Conservation (phyloP, 2,113 vertebrate genomes). For the Hirundichthys speculiger region DNA sequence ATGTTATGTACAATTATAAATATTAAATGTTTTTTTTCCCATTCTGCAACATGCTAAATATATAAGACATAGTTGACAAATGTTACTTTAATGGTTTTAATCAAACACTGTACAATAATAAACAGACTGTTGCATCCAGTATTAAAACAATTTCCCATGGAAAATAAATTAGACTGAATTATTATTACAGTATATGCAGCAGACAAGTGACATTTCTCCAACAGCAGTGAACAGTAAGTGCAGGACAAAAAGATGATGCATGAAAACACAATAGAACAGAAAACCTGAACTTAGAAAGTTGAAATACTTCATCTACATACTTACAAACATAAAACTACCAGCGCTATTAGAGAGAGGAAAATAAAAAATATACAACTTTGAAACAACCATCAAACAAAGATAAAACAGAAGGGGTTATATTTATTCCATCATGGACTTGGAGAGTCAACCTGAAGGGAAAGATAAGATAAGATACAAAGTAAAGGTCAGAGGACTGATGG, state of each 20-base stretch:
- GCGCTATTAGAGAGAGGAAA: conserved; percentile 13
- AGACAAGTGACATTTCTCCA: conserved; percentile 11
- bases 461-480: background rate
- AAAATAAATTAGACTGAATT: conserved; percentile 70
- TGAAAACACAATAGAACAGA: conserved; percentile 17
- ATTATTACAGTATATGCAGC: background rate
- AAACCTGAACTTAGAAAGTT: conserved; percentile 15
- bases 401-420: conserved; percentile 7
- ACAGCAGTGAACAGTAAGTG: conserved; percentile 28
- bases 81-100: conserved; percentile 57
- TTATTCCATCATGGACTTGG: background rate
- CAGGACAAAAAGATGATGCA: conserved; percentile 31
- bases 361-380: conserved; percentile 42
- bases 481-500: no score
- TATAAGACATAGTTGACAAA: no score
- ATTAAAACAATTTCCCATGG: conserved; percentile 30
- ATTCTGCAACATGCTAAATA: no score
- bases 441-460: conserved; percentile 65
- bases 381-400: conserved; percentile 31
- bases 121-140: conserved; percentile 47
- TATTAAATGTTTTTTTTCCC: no score
- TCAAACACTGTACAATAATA: conserved; percentile 69
- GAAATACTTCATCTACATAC: conserved; percentile 22
- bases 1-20: no score
- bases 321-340: conserved; percentile 21